A percentile compares a stretch with the other conserved stretches of the same genome.
These are phyloP conservation scores for Metellina segmentata DNA, from an alignment of 2,888 invertebrate species.

Conservation along the genomic window DNA sequence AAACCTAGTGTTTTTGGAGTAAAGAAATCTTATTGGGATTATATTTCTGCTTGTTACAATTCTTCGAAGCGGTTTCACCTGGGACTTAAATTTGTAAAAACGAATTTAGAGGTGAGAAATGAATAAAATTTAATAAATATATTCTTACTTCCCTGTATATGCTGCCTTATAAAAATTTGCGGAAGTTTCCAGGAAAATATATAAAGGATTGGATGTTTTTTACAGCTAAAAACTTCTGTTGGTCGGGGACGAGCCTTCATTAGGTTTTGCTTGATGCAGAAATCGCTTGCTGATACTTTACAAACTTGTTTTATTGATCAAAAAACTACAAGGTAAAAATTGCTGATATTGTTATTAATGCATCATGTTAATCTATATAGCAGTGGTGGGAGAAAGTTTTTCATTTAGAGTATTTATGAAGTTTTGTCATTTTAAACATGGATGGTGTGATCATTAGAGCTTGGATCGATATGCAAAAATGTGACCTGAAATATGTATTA, in stretches of 20 bases:
- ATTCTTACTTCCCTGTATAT: not conserved
- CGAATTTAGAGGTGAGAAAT: slow-evolving; percentile 80
- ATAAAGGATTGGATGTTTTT: slow-evolving; percentile 23
- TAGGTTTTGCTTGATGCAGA: slow-evolving; percentile 81
- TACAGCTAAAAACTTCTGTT: slow-evolving; percentile 81
- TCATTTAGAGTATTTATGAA: too few relatives aligned
- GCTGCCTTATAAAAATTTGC: not conserved
- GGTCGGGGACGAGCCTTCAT: slow-evolving; percentile 82
- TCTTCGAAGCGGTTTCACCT: slow-evolving; percentile 81
- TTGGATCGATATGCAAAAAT: too few relatives aligned
- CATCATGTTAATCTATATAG: too few relatives aligned
- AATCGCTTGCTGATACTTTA: slow-evolving; percentile 81
- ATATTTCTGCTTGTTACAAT: slow-evolving; percentile 81
- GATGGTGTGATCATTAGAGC: too few relatives aligned
- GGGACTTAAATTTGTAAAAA: slow-evolving; percentile 82
- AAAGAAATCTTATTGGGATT: slow-evolving; percentile 82
- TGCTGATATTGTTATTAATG: not conserved
- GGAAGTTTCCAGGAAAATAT: not conserved
- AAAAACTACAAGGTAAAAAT: slow-evolving; percentile 79
- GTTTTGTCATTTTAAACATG: too few relatives aligned
- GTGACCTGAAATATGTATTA: too few relatives aligned
- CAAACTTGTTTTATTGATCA: slow-evolving; percentile 81
- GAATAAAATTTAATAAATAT: not conserved
- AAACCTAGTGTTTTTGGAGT: slow-evolving; percentile 80
- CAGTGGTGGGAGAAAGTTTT: too few relatives aligned